phyloP scores from a whole-genome alignment of 2,113 vertebrate species.

The Chaenocephalus aceratus region DNA sequence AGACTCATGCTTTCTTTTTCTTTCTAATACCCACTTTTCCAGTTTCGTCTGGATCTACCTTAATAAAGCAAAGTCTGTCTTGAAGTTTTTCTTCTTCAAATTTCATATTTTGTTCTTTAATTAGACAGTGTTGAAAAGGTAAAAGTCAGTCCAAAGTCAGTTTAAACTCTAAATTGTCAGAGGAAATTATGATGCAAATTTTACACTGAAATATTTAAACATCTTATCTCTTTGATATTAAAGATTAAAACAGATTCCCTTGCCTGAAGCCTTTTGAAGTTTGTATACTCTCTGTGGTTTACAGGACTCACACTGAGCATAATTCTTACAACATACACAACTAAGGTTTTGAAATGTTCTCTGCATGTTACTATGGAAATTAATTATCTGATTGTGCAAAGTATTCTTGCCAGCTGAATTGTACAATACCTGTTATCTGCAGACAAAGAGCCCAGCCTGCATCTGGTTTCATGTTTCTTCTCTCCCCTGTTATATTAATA shows the following conservation, averaged over 20 bases:
- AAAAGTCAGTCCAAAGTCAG: constrained; percentile 14
- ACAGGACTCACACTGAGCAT: constrained; percentile 22
- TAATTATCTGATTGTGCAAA: constrained; percentile 33
- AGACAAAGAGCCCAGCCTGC: constrained; percentile 57
- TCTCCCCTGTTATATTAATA: constrained; percentile 64
- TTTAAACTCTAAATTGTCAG: constrained; percentile 48
- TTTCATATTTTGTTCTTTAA: constrained; percentile 33
- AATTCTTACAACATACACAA: constrained; percentile 21
- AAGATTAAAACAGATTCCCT: constrained; percentile 55
- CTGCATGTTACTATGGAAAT: constrained; percentile 22
- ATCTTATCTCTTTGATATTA: constrained; percentile 61
- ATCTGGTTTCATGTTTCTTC: constrained; percentile 75
- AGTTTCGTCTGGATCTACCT: constrained; percentile 4
- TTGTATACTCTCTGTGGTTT: constrained; percentile 54
- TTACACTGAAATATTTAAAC: constrained; percentile 60
- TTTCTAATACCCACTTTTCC: background rate
- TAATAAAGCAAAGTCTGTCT: constrained; percentile 30
- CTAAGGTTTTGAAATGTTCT: constrained; percentile 32
- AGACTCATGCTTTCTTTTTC: background rate
- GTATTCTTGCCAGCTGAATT: constrained; percentile 43
- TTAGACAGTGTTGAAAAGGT: constrained; percentile 44
- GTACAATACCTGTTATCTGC: constrained; percentile 52
- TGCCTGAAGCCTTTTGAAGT: constrained; percentile 50
- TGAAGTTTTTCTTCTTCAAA: constrained; percentile 25
- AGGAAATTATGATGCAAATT: constrained; percentile 50